Conservation (phyloP, 2,797 vertebrate genomes). For the Coregonus sp. region DNA sequence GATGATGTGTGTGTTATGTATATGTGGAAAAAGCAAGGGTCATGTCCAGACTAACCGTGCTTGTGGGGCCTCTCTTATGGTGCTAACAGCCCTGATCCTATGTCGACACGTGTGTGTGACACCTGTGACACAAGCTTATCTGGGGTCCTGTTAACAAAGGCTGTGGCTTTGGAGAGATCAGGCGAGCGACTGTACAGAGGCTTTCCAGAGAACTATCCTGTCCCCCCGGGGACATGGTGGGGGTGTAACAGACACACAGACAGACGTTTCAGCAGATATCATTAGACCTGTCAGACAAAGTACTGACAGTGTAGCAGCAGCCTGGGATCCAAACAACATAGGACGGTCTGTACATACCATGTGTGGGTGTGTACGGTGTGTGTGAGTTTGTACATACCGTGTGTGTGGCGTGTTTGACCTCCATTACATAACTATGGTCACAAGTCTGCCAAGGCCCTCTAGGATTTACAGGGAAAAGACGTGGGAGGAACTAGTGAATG, state of each 20-base stretch:
- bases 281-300: not conserved
- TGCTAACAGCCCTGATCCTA: no score
- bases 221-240: not conserved
- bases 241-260: not conserved
- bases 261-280: not conserved
- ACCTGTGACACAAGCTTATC: no score
- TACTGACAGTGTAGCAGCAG: not conserved
- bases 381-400: not conserved
- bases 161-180: no score
- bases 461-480: not conserved
- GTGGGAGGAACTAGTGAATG: not conserved
- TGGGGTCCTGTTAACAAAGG: no score
- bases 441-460: not conserved
- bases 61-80: not conserved
- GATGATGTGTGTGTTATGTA: slow-evolving; percentile 12
- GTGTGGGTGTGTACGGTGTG: not conserved
- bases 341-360: not conserved
- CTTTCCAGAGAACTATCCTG: no score
- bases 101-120: no score
- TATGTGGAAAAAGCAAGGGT: slow-evolving; percentile 8
- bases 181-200: no score
- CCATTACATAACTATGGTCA: not conserved
- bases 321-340: not conserved
- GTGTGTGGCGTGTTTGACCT: not conserved
- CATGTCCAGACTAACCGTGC: no score